Evolutionary conservation across 2,888 invertebrate species (phyloP), one percentile per base, ranked within the genome.

Genomic region (Epirrhoe alternata): DNA sequence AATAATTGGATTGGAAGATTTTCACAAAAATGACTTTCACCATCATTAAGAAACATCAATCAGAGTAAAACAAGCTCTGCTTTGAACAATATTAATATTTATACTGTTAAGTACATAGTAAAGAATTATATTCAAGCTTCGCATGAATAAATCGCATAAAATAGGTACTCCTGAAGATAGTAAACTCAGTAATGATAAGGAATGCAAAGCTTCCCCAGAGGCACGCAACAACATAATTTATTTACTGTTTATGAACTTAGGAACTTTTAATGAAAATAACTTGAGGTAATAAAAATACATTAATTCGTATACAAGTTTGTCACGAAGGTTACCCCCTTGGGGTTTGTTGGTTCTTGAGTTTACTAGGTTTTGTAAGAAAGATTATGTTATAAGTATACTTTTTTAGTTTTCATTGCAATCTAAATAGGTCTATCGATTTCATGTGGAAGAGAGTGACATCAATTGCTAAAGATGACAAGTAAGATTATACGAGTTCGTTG

Each of bases 191-290:
- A 64, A 75, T 76, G 77, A 77, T 75, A 79, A 78, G 72, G 79
- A 75, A 77, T 70, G 76, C 73, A 76, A 77, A 79, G 74, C 77
- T 77, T 74, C 74, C 64, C 54, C 69, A 61, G 65, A 74, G 78
- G 75, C 89, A 90, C 86, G 89, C 89, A 77, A 88, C 77, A 74
- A 81, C 78, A 85, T 86, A 86, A 86, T 87, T 88, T 87, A 89
- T 87, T 86, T 82, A 86, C 80, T 81, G 84, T 87, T 88, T 87
- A 86, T 84, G 86, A 87, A 88, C 82, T 89, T 87, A 76, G 81
- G 76, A 87, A 89, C 82, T 88, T 86, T 86, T 87, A 88, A 88
- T 85, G 84, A 86, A 86, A 85, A 86, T 86, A 86, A 88, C 82
- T 86, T 81, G 68, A 71, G 79, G 83, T 81, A 84, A 88, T 89